Base-by-base conservation (phyloP, 2,113 vertebrate genomes). In the Phylloscopus whistleri region DNA sequence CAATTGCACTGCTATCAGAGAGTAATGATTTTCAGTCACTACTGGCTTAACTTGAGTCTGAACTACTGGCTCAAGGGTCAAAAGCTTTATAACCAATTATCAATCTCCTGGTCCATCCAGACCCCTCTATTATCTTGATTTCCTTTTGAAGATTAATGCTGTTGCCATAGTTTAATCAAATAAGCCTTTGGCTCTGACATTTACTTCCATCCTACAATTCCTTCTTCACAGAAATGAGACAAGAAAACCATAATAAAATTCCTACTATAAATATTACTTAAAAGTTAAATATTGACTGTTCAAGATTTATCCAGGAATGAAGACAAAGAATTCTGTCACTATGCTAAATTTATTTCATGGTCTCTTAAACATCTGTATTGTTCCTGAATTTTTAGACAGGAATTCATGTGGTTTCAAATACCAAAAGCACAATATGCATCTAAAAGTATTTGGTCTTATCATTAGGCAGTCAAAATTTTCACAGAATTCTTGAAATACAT, bases 1-100 rank as follows among this genome's bases (percentile, higher is more conserved):
- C 87, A 95, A 87, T 82, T 90, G 81, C 41, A 56, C 37, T 58
- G 21, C 78, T 91, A 85, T 87, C 82, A 73, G 62, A 46, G 37
- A 93, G 46, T 85, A 97, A 95, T 77, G 93, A 96, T 97, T 97
- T 97, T 95, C 89, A 93, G 91, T 93, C 93, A 94, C 58, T 73
- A 69, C 46, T 62, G 81, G 26, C 84, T 91, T 94, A 66, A 81
- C 87, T 93, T 73, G 84, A 94, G 43, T 85, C 74, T 90, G 89
- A 95, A 83, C 94, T 94, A 89, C 66, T 0, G 0, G 90, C 91
- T 89, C 66, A 93, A 91, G 95, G 94, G 94, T 94, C 94, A 96
- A 90, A 89, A 95, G 89, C 70, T 82, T 91, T 94, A 86, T 93
- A 93, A 94, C 62, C 95, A 95, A 95, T 96, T 96, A 94, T 96